Evolutionary conservation across 2,113 vertebrate genomes (phyloP).

Genomic region (Nothoprocta pentlandii): DNA sequence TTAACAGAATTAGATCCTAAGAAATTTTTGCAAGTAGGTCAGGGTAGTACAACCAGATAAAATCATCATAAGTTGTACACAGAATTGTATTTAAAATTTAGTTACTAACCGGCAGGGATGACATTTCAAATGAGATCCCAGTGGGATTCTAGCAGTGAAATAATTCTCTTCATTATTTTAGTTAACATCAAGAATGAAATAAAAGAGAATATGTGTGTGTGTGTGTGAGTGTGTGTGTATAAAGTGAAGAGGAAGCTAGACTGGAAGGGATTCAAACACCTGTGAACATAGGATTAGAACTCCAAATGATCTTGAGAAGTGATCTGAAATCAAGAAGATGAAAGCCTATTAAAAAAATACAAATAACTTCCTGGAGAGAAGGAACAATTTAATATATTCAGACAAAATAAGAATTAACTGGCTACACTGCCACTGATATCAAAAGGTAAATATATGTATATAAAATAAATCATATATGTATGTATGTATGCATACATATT

Average conservation of each 20-base stretch:
- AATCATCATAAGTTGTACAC: not conserved
- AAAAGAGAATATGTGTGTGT: not conserved
- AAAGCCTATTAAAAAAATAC: not conserved
- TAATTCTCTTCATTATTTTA: conserved; percentile 14
- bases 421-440: not conserved
- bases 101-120: not conserved
- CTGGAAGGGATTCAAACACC: not conserved
- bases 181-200: not conserved
- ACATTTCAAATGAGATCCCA: not conserved
- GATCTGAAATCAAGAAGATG: conserved; percentile 7
- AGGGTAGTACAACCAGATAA: not conserved
- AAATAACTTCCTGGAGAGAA: not conserved
- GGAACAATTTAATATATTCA: not conserved
- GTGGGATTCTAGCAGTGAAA: not conserved
- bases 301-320: conserved; percentile 23
- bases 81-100: not conserved
- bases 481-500: not conserved
- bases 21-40: not conserved
- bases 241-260: not conserved
- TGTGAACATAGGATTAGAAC: not conserved
- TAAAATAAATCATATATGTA: too few relatives aligned
- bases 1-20: not conserved
- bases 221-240: too few relatives aligned
- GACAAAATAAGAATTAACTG: not conserved
- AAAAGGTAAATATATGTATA: not conserved